These are phyloP conservation scores for Hemiscyllium ocellatum DNA, from an alignment of 2,113 vertebrate genomes.

Conservation along the genomic window DNA sequence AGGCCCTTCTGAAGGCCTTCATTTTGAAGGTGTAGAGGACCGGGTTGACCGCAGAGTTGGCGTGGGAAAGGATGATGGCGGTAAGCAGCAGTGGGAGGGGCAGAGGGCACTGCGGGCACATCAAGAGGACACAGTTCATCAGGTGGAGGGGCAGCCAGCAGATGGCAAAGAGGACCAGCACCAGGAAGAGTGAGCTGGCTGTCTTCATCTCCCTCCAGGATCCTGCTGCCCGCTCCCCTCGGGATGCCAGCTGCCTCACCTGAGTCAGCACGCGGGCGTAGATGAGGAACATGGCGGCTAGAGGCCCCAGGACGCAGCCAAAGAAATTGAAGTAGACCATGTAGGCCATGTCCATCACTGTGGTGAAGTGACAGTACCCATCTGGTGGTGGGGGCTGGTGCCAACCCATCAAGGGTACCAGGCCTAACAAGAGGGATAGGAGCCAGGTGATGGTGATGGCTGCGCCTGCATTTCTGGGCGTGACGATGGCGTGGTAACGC, in stretches of 20 bases:
- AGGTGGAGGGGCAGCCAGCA: conserved; percentile 68
- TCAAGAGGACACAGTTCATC: conserved; percentile 63
- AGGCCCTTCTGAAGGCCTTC: conserved; percentile 59
- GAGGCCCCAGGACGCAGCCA: conserved; percentile 49
- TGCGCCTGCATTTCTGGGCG: conserved; percentile 52
- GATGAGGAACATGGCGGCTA: conserved; percentile 56
- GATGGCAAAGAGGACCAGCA: conserved; percentile 58
- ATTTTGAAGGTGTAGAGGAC: conserved; percentile 66
- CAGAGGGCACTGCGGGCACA: conserved; percentile 52
- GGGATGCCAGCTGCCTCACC: conserved; percentile 45
- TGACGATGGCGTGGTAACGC: conserved; percentile 58
- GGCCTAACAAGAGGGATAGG: conserved; percentile 52
- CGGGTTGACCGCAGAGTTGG: conserved; percentile 62
- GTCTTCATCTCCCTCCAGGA: conserved; percentile 54
- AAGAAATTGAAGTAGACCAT: conserved; percentile 60
- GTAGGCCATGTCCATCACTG: conserved; percentile 54
- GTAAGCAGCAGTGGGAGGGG: conserved; percentile 55
- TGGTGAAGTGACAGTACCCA: conserved; percentile 54
- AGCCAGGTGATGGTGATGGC: conserved; percentile 57
- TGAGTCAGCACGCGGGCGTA: conserved; percentile 49
- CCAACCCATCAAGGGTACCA: conserved; percentile 61
- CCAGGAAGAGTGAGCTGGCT: conserved; percentile 56
- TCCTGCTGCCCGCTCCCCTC: conserved; percentile 39
- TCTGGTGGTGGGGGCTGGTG: conserved; percentile 46
- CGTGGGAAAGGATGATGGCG: conserved; percentile 62